Conservation (phyloP, 2,888 invertebrate genomes). For the Tenthredo amoena region DNA sequence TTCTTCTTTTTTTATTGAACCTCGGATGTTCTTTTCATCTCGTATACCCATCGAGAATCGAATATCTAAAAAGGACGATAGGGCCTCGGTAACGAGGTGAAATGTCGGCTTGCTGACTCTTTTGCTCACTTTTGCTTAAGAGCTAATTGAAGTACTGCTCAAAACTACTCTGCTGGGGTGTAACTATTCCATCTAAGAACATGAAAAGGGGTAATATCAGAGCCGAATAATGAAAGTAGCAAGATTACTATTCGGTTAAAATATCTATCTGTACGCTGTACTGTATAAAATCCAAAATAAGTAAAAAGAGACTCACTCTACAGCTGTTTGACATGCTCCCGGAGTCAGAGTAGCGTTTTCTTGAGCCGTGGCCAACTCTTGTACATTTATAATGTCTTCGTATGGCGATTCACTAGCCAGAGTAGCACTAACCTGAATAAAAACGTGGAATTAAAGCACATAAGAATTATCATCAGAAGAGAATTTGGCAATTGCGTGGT, state of each 20-base stretch:
- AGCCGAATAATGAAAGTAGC: constrained; percentile 24
- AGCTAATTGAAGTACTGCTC: not conserved
- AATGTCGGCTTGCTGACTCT: not conserved
- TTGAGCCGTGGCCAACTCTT: constrained; percentile 66
- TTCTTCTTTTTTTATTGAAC: not conserved
- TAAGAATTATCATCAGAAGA: not conserved
- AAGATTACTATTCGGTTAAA: not conserved
- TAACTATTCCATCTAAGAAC: constrained; percentile 53
- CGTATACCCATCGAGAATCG: not conserved
- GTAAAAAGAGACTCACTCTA: constrained; percentile 64
- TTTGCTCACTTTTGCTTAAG: not conserved
- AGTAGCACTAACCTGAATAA: constrained; percentile 65
- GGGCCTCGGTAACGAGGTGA: not conserved
- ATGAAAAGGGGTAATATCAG: constrained; percentile 10
- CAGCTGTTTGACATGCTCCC: constrained; percentile 68
- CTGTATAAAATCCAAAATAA: not conserved
- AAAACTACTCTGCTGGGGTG: not conserved
- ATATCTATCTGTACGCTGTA: not conserved
- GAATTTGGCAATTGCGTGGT: not conserved
- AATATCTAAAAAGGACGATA: not conserved
- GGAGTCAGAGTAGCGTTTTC: constrained; percentile 59
- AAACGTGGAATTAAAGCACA: constrained; percentile 1
- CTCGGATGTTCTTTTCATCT: not conserved
- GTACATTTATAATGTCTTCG: constrained; percentile 64
- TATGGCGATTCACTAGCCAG: constrained; percentile 60